A percentile compares a stretch with the other conserved stretches of the same genome.
phyloP scores from a whole-genome alignment of 2,113 vertebrate species.

The Osmerus mordax region DNA sequence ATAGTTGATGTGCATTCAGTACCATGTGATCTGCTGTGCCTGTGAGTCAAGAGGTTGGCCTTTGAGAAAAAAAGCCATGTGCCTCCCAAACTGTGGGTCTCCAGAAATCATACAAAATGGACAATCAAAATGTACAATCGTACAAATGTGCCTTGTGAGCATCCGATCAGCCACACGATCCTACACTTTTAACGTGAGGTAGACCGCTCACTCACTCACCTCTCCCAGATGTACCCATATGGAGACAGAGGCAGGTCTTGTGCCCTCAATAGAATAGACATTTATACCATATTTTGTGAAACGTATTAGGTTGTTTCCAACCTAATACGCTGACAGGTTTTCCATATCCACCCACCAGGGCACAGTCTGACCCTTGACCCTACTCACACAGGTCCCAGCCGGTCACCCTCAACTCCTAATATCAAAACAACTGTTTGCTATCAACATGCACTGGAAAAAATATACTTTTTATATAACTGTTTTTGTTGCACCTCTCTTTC shows the following conservation, averaged over 20 bases:
- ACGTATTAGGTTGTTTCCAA: not conserved
- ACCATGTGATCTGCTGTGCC: slow-evolving; percentile 35
- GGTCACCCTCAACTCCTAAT: slow-evolving; percentile 42
- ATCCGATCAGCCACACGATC: slow-evolving; percentile 48
- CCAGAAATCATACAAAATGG: slow-evolving; percentile 46
- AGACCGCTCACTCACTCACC: too few species aligned
- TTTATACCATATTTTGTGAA: too few species aligned
- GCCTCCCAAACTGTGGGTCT: slow-evolving; percentile 52
- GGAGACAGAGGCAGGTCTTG: slow-evolving; percentile 9
- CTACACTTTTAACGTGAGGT: slow-evolving; percentile 7
- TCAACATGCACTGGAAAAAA: slow-evolving; percentile 63
- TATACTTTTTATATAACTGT: slow-evolving; percentile 34
- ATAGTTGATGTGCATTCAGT: slow-evolving; percentile 51
- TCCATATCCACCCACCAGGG: slow-evolving; percentile 52
- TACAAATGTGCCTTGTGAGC: slow-evolving; percentile 68
- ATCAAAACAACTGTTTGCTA: slow-evolving; percentile 62
- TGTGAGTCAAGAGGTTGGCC: slow-evolving; percentile 58
- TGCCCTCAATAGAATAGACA: slow-evolving; percentile 18
- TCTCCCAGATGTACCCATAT: not conserved
- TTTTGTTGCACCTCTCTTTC: slow-evolving; percentile 55
- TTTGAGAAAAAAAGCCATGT: slow-evolving; percentile 54
- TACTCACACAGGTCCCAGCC: slow-evolving; percentile 47
- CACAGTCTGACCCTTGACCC: slow-evolving; percentile 62
- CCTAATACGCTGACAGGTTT: slow-evolving; percentile 13
- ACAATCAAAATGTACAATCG: slow-evolving; percentile 65